Evolutionary conservation across 2,888 invertebrate species (phyloP), one percentile per base, ranked within the genome.

Genomic region (Salpingus planirostris): DNA sequence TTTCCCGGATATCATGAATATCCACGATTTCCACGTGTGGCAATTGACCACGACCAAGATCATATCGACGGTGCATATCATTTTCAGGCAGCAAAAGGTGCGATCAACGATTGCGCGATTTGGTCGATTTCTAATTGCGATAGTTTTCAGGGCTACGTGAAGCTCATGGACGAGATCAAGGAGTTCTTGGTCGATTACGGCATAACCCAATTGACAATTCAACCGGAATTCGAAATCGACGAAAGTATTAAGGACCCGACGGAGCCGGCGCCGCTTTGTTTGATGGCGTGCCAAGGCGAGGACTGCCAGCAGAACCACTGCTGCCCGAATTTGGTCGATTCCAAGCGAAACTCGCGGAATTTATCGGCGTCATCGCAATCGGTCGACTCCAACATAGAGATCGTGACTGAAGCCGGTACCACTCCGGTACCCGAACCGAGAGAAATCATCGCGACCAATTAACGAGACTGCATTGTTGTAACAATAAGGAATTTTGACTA

Each of bases 1-100:
- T 40, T 84, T 84, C 56, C 79, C 80, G 0, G 77, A 76, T 38
- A 78, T 85, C 33, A 66, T 78, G 1, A 81, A 78, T 52, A 80
- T 90, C 11, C 91, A 91, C 55, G 90, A 91, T 64, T 70, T 91
- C 23, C 91, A 91, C 55, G 81, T 91, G 12, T 91, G 91, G 90
- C 85, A 88, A 49, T 66, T 91, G 39, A 84, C 86, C 3, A 74
- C 82, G 0, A 76, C 78, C 47, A 78, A 80, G 60, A 76, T 84
- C 21, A 82, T 90, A 27, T 86, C 87, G 12, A 90, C 91, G 0
- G 85, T 82, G 2, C 91, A 91, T 54, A 78, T 91, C 5, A 78
- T 80, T 46, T 81, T 83, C 52, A 66, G 73, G 43, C 75, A 76
- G 55, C 76, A 36, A 25, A 25, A 36, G 29, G 36, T 36, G 21